These are phyloP conservation scores for Terebella lapidaria DNA, from an alignment of 2,888 invertebrate genomes.

Conservation along the genomic window DNA sequence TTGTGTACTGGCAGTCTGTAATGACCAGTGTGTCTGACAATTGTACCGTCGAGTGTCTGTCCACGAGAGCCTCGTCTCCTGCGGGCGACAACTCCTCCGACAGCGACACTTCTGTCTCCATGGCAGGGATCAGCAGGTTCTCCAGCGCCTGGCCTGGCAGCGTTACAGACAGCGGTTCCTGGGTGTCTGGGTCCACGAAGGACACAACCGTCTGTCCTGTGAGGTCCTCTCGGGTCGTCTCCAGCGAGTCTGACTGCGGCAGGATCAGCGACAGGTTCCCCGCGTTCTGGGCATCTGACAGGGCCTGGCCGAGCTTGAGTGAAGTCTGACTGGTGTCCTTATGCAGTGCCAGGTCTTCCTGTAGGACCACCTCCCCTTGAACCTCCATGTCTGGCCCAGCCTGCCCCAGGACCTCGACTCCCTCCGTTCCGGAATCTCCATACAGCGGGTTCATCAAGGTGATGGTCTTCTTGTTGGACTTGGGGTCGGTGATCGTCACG, in stretches of 20 bases:
- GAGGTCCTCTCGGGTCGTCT: not conserved
- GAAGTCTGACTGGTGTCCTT: not conserved
- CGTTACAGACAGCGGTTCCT: not conserved
- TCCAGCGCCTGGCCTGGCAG: not conserved
- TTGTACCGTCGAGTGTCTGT: too few species aligned
- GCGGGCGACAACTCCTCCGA: not conserved
- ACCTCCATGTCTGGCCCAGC: not conserved
- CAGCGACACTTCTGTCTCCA: not conserved
- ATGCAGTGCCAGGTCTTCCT: not conserved
- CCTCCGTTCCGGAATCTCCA: not conserved
- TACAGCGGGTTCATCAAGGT: not conserved
- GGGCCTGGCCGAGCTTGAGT: not conserved
- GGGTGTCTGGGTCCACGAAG: not conserved
- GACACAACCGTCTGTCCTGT: not conserved
- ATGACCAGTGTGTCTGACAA: not conserved
- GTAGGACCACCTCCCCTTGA: not conserved
- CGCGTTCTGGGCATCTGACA: not conserved
- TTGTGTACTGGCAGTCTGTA: too few species aligned
- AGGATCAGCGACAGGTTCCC: not conserved
- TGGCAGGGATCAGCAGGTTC: not conserved
- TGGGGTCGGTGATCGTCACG: not conserved
- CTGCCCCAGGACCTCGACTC: not conserved
- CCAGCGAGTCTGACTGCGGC: not conserved
- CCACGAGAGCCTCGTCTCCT: too few species aligned
- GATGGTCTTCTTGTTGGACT: not conserved